Base-by-base conservation (phyloP, 2,888 invertebrate species). In the Hydropsyche betteni region DNA sequence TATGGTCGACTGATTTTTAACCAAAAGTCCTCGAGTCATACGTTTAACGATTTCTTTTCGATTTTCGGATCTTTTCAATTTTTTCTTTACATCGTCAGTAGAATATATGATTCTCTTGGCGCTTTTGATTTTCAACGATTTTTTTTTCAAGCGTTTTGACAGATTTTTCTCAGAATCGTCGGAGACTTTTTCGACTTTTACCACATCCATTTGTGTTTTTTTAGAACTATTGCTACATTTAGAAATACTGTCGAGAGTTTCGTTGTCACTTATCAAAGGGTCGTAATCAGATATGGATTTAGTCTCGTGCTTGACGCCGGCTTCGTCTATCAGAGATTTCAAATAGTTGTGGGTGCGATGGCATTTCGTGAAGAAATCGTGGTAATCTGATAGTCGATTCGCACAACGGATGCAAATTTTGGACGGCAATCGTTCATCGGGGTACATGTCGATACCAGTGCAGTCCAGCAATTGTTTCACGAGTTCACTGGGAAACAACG, bases 1-100 rank as follows among this genome's bases (percentile, higher is more conserved):
- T 75, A 86, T 80, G 0, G 87, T 86, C 83, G 44, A 44, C 1
- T 8, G 1, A 44, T 44, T 10, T 44, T 44, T 44, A 44, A 44
- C 6, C 44, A 4, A 8, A 6, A 44, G 10, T 44, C 44, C 44
- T 2, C 44, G 10, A 44, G 10, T 44, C 6, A 10, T 8, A 44
- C 44, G 10, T 4, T 44, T 44, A 44, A 44, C 10, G 1, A 44
- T 6, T 44, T 44, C 44, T 44, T 44, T 44, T 4, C 44, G 6
- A 8, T 44, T 44, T 8, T 44, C 44, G 6, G 10, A 44, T 44
- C 6, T 44, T 44, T 44, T 44, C 44, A 44, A 44, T 44, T 44
- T 44, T 44, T 24, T 24, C 24, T 24, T 24, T 24, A 24, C 24
- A 24, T 24, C 24, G 10, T 44, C 44, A 44, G 44, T 8, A 44